Percentiles rank a stretch among this genome's conserved stretches.
phyloP scores from a whole-genome alignment of 2,113 vertebrate genomes.

The Platanista minor region DNA sequence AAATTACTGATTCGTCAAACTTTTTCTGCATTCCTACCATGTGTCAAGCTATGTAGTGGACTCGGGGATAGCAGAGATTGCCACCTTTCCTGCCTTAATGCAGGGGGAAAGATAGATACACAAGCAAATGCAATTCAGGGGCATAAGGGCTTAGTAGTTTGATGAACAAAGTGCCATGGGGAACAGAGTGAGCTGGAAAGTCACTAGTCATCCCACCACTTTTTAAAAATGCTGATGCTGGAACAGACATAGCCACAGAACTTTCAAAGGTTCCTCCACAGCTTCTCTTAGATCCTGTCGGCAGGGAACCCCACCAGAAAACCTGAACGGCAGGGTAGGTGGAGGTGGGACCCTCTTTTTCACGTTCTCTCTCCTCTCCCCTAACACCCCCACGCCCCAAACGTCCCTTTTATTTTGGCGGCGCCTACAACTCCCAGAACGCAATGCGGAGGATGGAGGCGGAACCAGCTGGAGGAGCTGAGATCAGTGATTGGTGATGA shows the following conservation, averaged over 20 bases:
- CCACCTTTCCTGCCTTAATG: background rate
- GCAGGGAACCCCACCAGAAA: background rate
- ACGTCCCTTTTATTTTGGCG: accelerated
- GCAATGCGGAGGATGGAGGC: background rate
- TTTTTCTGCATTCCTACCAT: background rate
- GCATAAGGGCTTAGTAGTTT: background rate
- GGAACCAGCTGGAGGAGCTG: background rate
- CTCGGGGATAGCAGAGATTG: background rate
- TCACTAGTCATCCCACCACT: background rate
- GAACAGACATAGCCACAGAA: background rate
- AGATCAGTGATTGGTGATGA: constrained; percentile 38
- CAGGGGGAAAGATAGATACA: background rate
- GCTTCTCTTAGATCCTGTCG: background rate
- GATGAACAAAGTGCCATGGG: background rate
- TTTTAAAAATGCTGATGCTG: background rate
- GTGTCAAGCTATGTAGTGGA: background rate
- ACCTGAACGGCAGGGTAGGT: accelerated
- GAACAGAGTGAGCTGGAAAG: background rate
- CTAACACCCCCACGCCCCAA: accelerated
- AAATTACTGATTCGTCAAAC: background rate
- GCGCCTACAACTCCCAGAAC: constrained; percentile 71
- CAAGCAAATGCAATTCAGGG: background rate
- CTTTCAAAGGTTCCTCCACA: background rate
- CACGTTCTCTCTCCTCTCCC: accelerated
- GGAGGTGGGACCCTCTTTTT: too few relatives aligned